Conservation (phyloP, 1,140 invertebrate species). For the Oryctes rhinoceros region DNA sequence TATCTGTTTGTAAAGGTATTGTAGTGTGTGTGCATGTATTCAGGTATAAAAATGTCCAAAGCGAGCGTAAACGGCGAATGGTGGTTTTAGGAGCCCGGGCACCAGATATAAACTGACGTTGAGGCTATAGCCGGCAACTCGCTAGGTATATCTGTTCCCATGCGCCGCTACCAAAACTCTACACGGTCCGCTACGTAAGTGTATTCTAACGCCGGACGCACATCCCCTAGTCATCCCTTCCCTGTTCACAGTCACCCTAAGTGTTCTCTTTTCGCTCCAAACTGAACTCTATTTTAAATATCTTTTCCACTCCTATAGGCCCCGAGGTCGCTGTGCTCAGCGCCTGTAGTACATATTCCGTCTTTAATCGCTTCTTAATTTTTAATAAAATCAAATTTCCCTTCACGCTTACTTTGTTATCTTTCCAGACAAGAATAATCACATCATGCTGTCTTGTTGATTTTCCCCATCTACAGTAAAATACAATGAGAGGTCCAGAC, state of each 20-base stretch:
- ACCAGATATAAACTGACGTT: conserved; percentile 40
- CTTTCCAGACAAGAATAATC: background rate
- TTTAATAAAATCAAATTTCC: conserved; percentile 9
- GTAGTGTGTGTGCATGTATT: conserved; percentile 13
- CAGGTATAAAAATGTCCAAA: conserved; percentile 39
- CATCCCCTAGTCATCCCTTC: conserved; percentile 36
- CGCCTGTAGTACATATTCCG: background rate
- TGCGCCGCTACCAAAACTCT: conserved; percentile 36
- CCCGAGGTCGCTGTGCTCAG: background rate
- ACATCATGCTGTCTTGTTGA: background rate
- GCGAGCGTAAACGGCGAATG: conserved; percentile 39
- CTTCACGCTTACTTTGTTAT: conserved; percentile 5
- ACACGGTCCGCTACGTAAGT: conserved; percentile 27
- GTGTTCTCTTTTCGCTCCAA: conserved; percentile 39
- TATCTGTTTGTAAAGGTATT: conserved; percentile 10
- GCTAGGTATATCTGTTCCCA: conserved; percentile 29
- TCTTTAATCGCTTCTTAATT: conserved; percentile 9
- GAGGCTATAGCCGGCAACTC: conserved; percentile 33
- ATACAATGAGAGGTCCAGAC: background rate
- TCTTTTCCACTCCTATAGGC: conserved; percentile 37
- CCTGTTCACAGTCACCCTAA: conserved; percentile 40
- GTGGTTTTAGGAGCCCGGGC: conserved; percentile 40
- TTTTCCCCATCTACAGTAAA: background rate
- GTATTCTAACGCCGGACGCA: conserved; percentile 22
- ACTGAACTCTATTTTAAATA: conserved; percentile 41